Conservation (phyloP, 2,888 invertebrate species). For the Lithophane ornitopus region DNA sequence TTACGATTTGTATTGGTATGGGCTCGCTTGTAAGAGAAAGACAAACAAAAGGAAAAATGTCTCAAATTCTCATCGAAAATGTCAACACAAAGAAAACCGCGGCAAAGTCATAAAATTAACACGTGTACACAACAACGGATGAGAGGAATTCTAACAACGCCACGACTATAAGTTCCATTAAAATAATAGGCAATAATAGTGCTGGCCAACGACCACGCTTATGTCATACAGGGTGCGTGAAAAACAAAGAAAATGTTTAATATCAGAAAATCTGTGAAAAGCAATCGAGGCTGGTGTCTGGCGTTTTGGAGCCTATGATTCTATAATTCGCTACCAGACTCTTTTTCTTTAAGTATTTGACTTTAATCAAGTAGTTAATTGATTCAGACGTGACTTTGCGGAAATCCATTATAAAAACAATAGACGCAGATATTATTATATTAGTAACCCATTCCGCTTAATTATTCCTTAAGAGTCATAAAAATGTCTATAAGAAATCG, state of each 20-base stretch:
- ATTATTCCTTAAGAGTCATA: no score
- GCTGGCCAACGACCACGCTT: not conserved
- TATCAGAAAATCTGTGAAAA: not conserved
- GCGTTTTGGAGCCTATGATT: no score
- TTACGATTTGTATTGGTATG: no score
- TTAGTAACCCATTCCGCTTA: no score
- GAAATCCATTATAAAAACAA: no score
- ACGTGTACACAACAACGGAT: conserved; percentile 25
- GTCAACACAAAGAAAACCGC: conserved; percentile 4
- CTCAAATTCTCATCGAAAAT: not conserved
- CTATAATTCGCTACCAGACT: no score
- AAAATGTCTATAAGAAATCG: no score
- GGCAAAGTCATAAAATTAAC: conserved; percentile 10
- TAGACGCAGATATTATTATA: no score
- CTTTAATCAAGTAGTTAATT: no score
- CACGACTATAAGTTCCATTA: conserved; percentile 9
- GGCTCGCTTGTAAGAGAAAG: not conserved
- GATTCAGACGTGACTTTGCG: no score
- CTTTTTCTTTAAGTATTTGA: no score
- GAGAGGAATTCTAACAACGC: conserved; percentile 36
- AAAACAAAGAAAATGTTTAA: not conserved
- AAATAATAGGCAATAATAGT: not conserved
- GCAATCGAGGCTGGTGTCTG: not conserved
- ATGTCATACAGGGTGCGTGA: not conserved
- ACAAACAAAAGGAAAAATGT: not conserved